Evolutionary conservation across 2,113 vertebrate species (phyloP), one percentile per base, ranked within the genome.

Genomic region (Zosterops lateralis): DNA sequence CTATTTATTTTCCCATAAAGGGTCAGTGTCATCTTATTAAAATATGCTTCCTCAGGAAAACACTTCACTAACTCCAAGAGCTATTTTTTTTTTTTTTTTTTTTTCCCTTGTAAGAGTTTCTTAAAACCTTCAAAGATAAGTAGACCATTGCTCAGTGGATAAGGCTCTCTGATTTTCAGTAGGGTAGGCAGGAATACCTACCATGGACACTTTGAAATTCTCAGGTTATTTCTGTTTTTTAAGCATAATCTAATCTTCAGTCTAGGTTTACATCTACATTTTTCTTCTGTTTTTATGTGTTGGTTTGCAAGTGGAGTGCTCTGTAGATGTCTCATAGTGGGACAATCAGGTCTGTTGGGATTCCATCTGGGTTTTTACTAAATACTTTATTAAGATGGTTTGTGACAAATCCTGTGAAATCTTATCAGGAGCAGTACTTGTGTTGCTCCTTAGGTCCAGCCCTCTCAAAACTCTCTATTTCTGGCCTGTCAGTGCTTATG

Each of bases 31-130:
- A 42, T 48, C 25, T 34, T 54, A 34, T 68, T 68, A 60, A 65
- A 77, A 73, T 38, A 53, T 22, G 34, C 3, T 45, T 86, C 31
- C 28, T 44, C 42, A 40, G 67, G 51, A 83, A 71, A 66, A 40
- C 51, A 47, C 18, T 64, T 60, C 8, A 24, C 8, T 31, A 36
- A n/a, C 22, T 78, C 34, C 36, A 70, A 45, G 29, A 60, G 3
- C 8, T 68, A 10, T 67, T 58, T 3, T 56, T 45, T 14, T 2
- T 0, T 45, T 14, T 2, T 1, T 12, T 24, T 38, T 10, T 38
- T 38, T 38, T 38, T 38, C 10, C 36, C 9, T 38, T 25, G 3
- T 42, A 47, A 58, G 15, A 38, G 6, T 85, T 82, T 82, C 64
- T 89, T 54, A 32, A 75, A 62, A 25, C 17, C 21, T 54, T 61